Base-by-base conservation (phyloP, 2,888 invertebrate species). In the Pasiphila rectangulata region DNA sequence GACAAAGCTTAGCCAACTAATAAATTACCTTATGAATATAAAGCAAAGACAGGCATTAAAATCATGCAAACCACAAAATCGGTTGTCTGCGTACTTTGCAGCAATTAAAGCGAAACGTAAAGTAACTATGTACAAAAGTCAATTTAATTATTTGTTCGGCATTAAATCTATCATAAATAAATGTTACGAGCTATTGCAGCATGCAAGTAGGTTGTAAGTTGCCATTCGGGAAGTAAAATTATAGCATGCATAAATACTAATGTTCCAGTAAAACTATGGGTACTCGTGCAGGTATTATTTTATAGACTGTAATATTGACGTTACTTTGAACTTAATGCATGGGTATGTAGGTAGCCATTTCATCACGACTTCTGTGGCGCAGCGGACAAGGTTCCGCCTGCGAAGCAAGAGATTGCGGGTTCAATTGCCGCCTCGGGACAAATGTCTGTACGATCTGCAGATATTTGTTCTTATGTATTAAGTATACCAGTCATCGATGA, bases 171-270 rank as follows among this genome's bases (percentile, higher is more conserved):
- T 63, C 63, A 67, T 69, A 66, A 71, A 65, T 70, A 66, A 68
- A 63, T 46, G 42, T 54, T 55, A 48, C 62, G 50, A 59, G 59
- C 51, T 61, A 61, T 57, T 59, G 59, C 61, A 52, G 53, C 55
- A 51, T 30, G 38, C 39, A 30, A 39, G 40, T 44, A 29, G 51
- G 46, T 44, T 57, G 61, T 61, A 57, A 59, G 54, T 61, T 60
- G 58, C 59, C 49, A 63, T 69, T 67, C 65, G 71, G 73, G 72
- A 76, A 79, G 71, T 69, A 57, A 64, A 69, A 64, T 69, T 69
- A 69, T 68, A 60, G 61, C 61, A 63, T 63, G 59, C 61, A 62
- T 64, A 67, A 61, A 62, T 57, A 62, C 59, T 63, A 64, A 65
- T 67, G 56, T 64, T 64, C 62, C 25, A 36, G 40, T 44, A 44